These are phyloP conservation scores for Neolamprologus caudopunctatus DNA, from an alignment of 2,113 vertebrate genomes.

Conservation along the genomic window DNA sequence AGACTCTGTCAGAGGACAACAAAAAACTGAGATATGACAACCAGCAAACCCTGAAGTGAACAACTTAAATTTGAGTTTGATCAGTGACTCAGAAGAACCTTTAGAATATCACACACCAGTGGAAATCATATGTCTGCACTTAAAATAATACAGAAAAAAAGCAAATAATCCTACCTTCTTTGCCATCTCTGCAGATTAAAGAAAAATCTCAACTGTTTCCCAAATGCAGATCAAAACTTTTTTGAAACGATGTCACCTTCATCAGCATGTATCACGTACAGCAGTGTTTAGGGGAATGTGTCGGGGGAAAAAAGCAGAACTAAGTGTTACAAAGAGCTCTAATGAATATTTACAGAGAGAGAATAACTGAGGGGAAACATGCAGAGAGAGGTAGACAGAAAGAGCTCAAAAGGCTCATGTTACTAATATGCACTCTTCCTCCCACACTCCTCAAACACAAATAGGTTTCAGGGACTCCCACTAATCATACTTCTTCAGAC, in stretches of 20 bases:
- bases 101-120: neutral
- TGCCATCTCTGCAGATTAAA: neutral
- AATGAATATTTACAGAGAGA: conserved; percentile 13
- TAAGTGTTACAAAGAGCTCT: conserved; percentile 16
- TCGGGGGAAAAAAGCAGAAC: neutral
- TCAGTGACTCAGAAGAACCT: neutral
- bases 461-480: neutral
- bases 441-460: neutral
- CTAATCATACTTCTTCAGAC: conserved; percentile 2
- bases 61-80: neutral
- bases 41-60: neutral
- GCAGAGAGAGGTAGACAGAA: neutral
- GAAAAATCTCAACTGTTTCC: neutral
- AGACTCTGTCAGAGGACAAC: neutral
- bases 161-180: neutral
- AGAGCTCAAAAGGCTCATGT: neutral
- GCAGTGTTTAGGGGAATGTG: neutral
- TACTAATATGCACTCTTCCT: neutral
- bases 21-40: neutral
- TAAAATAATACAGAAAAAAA: neutral
- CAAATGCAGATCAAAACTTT: neutral
- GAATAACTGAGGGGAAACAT: neutral
- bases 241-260: neutral
- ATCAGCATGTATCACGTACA: neutral
- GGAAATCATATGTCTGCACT: neutral